Evolutionary conservation across 2,113 vertebrate species (phyloP).

Genomic region (Empidonax alnorum): DNA sequence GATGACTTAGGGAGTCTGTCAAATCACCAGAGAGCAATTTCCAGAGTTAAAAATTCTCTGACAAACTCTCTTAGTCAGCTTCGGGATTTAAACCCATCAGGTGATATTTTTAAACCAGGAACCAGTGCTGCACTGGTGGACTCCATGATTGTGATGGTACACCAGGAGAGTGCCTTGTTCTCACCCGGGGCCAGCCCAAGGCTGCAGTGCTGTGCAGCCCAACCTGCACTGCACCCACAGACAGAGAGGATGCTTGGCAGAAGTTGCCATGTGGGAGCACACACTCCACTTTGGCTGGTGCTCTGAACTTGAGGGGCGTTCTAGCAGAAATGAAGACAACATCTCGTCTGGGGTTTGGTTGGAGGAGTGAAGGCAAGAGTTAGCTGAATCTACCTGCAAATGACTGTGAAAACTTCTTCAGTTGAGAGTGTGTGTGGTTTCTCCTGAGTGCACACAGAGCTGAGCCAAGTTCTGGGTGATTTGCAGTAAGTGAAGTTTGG

Average conservation of each 20-base stretch:
- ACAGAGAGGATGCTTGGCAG: background rate
- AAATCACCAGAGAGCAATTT: background rate
- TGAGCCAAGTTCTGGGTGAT: background rate
- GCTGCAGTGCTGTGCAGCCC: background rate
- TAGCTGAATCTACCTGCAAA: background rate
- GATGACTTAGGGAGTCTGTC: background rate
- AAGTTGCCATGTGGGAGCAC: fast-evolving
- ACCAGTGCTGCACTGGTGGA: background rate
- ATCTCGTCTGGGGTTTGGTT: background rate
- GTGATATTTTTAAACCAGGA: background rate
- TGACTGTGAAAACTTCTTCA: background rate
- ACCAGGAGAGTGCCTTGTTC: fast-evolving
- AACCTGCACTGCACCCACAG: fast-evolving
- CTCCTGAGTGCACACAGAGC: background rate
- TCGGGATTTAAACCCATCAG: background rate
- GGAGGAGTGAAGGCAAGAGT: background rate
- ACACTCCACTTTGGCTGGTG: background rate
- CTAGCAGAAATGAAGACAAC: background rate
- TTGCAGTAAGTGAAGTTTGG: background rate
- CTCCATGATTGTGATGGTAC: background rate
- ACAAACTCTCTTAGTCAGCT: background rate
- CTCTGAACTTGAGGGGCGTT: background rate
- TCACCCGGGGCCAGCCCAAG: fast-evolving
- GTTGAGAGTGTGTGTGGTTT: background rate
- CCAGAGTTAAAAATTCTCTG: background rate